These are phyloP conservation scores for Oryzaephilus surinamensis DNA, from an alignment of 1,140 invertebrate species.

Conservation along the genomic window DNA sequence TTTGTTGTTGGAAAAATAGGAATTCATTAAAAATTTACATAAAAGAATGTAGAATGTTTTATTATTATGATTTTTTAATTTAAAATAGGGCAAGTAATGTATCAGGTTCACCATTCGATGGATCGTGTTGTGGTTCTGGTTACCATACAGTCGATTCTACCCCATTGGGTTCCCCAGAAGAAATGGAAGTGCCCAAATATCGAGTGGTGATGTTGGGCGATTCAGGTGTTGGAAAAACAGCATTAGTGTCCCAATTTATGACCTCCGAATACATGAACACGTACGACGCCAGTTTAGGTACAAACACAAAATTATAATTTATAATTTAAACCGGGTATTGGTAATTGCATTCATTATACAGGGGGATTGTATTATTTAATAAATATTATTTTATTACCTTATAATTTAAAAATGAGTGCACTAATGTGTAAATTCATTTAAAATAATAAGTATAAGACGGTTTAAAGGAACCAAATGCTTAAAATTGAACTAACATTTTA, in stretches of 20 bases:
- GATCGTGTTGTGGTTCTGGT: slow-evolving; percentile 67
- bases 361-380: too few relatives aligned
- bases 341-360: too few relatives aligned
- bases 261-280: slow-evolving; percentile 90
- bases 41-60: too few relatives aligned
- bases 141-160: slow-evolving; percentile 57
- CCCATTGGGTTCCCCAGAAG: slow-evolving; percentile 41
- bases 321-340: background rate
- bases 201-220: slow-evolving; percentile 70
- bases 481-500: too few relatives aligned
- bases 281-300: slow-evolving; percentile 78
- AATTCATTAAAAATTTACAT: too few relatives aligned
- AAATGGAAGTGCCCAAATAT: slow-evolving; percentile 54
- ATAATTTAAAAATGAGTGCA: too few relatives aligned
- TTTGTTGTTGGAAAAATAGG: too few relatives aligned
- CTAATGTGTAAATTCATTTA: too few relatives aligned
- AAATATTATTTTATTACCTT: too few relatives aligned
- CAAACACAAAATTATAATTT: slow-evolving; percentile 27
- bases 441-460: too few relatives aligned
- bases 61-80: slow-evolving; percentile 11
- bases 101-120: slow-evolving; percentile 71
- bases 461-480: too few relatives aligned
- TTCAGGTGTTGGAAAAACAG: slow-evolving; percentile 79
- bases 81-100: slow-evolving; percentile 65
- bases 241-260: slow-evolving; percentile 84